Evolutionary conservation across 1,140 invertebrate species (phyloP).

Genomic region (Chelonus insularis): DNA sequence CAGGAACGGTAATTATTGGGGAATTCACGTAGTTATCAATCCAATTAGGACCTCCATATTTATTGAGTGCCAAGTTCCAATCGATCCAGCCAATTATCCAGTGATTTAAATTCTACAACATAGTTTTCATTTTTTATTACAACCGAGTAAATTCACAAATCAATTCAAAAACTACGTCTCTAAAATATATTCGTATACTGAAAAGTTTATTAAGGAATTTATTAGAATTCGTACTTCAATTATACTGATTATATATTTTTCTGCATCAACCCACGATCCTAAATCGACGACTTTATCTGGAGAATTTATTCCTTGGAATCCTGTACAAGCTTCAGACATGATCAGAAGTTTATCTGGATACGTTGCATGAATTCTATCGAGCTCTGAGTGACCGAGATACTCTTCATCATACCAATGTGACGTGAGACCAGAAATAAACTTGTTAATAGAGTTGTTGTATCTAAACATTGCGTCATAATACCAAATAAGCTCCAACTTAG

Average conservation of each 20-base stretch:
- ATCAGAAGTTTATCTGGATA: conserved; percentile 76
- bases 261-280: conserved; percentile 77
- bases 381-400: conserved; percentile 57
- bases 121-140: conserved; percentile 47
- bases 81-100: conserved; percentile 80
- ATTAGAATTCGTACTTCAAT: conserved; percentile 65
- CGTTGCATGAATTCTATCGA: conserved; percentile 62
- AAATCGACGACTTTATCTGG: conserved; percentile 61
- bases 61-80: conserved; percentile 84
- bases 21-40: conserved; percentile 76
- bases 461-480: conserved; percentile 46
- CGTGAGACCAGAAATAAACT: conserved; percentile 80
- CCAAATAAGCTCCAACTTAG: conserved; percentile 65
- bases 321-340: conserved; percentile 74
- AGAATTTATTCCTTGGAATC: conserved; percentile 49
- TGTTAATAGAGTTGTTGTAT: conserved; percentile 47
- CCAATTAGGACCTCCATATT: conserved; percentile 81
- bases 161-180: too few relatives aligned
- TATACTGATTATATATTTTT: conserved; percentile 71
- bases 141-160: too few relatives aligned
- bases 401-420: conserved; percentile 81
- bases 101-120: conserved; percentile 70
- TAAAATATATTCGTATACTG: too few relatives aligned
- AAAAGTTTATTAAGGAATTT: too few relatives aligned
- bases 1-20: conserved; percentile 73